These are phyloP conservation scores for Oophaga pumilio DNA, from an alignment of 2,113 vertebrate genomes.

Conservation along the genomic window DNA sequence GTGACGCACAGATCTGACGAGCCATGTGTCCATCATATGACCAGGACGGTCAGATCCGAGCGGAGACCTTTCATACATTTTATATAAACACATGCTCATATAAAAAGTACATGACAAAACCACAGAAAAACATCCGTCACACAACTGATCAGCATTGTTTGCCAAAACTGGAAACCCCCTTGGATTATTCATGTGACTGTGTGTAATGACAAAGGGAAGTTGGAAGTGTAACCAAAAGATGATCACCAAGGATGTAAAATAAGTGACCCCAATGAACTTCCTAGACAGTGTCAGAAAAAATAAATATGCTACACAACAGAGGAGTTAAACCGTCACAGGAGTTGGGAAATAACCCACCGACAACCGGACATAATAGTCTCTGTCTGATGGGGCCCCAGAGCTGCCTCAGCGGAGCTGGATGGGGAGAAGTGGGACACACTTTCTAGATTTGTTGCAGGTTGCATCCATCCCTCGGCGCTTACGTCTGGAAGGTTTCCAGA, in stretches of 20 bases:
- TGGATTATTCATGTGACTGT: not conserved
- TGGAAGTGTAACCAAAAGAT: not conserved
- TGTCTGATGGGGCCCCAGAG: not conserved
- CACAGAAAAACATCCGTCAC: not conserved
- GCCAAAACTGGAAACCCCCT: not conserved
- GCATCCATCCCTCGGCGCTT: not conserved
- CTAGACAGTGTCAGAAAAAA: not conserved
- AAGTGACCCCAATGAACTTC: not conserved
- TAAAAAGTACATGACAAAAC: not conserved
- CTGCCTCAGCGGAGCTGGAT: not conserved
- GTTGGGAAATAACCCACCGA: not conserved
- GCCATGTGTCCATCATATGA: no score
- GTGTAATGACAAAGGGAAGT: not conserved
- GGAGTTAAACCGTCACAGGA: not conserved
- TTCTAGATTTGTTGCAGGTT: conserved; percentile 21
- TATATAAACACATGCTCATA: no score
- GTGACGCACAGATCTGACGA: not conserved
- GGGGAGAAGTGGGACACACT: not conserved
- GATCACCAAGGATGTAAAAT: not conserved
- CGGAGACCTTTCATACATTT: not conserved
- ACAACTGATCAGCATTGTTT: not conserved
- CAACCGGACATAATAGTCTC: not conserved
- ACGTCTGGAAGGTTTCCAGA: not conserved
- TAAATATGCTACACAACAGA: not conserved
- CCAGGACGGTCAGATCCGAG: no score